Evolutionary conservation across 2,113 vertebrate species (phyloP).

Genomic region (Mesocricetus auratus): DNA sequence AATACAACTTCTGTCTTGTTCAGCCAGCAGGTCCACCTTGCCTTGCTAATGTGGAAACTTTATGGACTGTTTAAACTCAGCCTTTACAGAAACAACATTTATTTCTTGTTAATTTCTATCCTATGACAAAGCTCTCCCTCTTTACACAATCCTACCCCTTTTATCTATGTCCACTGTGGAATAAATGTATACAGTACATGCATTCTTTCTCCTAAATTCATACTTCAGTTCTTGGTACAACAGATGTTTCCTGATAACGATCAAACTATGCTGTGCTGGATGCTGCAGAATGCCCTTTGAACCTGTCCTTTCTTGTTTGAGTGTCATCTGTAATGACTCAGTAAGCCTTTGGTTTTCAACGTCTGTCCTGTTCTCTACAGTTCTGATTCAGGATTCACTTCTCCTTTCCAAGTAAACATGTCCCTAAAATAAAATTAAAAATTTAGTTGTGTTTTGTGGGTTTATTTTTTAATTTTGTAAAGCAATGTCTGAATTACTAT

Average conservation of each 20-base stretch:
- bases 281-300: background rate
- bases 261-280: background rate
- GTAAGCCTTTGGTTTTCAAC: background rate
- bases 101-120: background rate
- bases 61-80: background rate
- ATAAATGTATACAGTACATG: background rate
- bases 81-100: background rate
- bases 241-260: background rate
- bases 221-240: background rate
- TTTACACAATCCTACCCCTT: background rate
- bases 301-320: background rate
- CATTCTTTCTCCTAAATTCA: background rate
- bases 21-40: background rate
- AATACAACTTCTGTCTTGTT: background rate
- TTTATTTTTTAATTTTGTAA: background rate
- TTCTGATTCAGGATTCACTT: background rate
- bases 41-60: background rate
- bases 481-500: background rate
- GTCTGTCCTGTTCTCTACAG: background rate
- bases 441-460: background rate
- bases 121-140: background rate
- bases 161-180: background rate
- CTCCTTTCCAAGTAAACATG: background rate
- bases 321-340: background rate
- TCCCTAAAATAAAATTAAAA: background rate